Evolutionary conservation across 2,113 vertebrate genomes (phyloP).

Genomic region (Dipodomys stephensi): DNA sequence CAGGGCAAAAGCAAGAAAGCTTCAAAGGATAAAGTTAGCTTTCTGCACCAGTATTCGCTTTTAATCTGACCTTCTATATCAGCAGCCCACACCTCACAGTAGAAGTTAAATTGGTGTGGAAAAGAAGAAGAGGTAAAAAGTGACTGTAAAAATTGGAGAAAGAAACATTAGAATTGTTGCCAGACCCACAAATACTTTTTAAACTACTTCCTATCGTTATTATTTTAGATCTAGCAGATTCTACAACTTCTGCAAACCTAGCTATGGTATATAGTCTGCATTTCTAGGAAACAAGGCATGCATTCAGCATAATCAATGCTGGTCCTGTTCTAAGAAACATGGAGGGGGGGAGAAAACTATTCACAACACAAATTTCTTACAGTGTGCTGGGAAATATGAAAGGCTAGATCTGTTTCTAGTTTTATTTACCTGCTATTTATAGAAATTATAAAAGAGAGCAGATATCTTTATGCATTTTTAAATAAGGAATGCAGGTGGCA

Average conservation of each 20-base stretch:
- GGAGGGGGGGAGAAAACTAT: neutral
- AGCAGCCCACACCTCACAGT: constrained; percentile 33
- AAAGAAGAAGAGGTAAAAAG: neutral
- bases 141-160: neutral
- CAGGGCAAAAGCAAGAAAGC: constrained; percentile 60
- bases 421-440: neutral
- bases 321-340: neutral
- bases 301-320: neutral
- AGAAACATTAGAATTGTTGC: constrained; percentile 30
- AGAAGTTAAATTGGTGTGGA: constrained; percentile 23
- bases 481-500: neutral
- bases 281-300: neutral
- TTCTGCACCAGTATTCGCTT: constrained; percentile 52
- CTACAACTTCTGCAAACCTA: neutral
- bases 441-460: neutral
- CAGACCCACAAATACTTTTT: neutral
- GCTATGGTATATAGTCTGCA: neutral
- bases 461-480: neutral
- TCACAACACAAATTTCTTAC: neutral
- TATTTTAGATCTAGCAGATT: neutral
- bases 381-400: neutral
- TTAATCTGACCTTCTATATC: constrained; percentile 22
- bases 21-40: constrained; percentile 43
- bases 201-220: neutral
- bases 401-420: neutral